These are phyloP conservation scores for Isaurus tuberculatus DNA, from an alignment of 92 coral and sea anemone species.

Conservation along the genomic window DNA sequence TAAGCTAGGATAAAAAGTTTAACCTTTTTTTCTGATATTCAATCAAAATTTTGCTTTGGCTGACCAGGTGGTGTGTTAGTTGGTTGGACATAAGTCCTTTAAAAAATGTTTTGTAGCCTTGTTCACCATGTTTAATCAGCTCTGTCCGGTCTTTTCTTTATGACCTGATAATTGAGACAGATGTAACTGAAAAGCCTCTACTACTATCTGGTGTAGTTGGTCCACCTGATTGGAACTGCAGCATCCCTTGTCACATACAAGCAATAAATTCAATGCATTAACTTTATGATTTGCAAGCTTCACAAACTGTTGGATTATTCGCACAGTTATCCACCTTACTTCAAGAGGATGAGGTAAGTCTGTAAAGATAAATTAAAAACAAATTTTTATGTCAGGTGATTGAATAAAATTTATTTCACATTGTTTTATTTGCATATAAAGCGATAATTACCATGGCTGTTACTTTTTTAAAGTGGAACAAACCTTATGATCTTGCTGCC, in stretches of 20 bases:
- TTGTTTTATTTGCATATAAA: neutral
- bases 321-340: constrained; percentile 74
- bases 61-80: too few species aligned
- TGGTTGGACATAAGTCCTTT: too few species aligned
- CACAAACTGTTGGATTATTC: constrained; percentile 66
- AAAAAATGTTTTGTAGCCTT: too few species aligned
- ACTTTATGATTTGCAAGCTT: constrained; percentile 58
- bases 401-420: too few species aligned
- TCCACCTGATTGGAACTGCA: constrained; percentile 61
- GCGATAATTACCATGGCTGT: too few species aligned
- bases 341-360: constrained; percentile 69
- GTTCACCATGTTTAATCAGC: too few species aligned
- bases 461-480: too few species aligned
- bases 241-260: constrained; percentile 71
- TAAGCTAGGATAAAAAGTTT: too few species aligned
- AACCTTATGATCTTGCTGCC: too few species aligned
- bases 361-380: constrained; percentile 17
- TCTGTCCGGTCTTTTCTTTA: neutral
- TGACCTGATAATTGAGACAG: neutral
- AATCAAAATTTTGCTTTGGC: too few species aligned
- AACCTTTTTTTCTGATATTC: too few species aligned
- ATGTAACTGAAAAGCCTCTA: constrained; percentile 3
- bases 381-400: neutral
- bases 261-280: constrained; percentile 25
- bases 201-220: constrained; percentile 26